A percentile compares a stretch with the other conserved stretches of the same genome.
Evolutionary conservation across 2,888 invertebrate species (phyloP).

Genomic region (Drosophila mayaguana): DNA sequence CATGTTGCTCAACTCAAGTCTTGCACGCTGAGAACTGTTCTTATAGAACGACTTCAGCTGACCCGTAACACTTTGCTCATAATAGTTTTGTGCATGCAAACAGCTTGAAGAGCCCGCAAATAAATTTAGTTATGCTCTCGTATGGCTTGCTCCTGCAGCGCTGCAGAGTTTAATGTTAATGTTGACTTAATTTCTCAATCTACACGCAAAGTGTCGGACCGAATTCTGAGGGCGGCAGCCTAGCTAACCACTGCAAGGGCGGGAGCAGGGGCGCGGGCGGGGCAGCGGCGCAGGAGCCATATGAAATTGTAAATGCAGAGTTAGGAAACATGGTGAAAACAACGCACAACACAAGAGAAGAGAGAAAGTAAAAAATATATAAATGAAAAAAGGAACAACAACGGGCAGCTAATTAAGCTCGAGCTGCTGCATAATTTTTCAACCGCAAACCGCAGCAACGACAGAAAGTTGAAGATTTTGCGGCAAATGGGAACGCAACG

Average conservation of each 20-base stretch:
- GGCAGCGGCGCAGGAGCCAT: conserved; percentile 3
- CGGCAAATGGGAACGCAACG: conserved; percentile 6
- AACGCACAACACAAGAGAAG: background rate
- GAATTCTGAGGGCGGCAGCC: background rate
- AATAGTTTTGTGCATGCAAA: background rate
- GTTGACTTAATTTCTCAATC: conserved; percentile 55
- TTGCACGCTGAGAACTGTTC: too few species aligned
- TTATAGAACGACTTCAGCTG: background rate
- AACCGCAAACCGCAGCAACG: conserved; percentile 33
- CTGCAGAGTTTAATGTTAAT: conserved; percentile 37
- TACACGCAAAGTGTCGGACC: conserved; percentile 39
- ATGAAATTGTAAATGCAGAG: conserved; percentile 23
- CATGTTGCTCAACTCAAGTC: too few species aligned
- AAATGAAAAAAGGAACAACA: conserved; percentile 9
- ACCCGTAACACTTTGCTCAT: background rate
- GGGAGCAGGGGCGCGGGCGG: too few species aligned
- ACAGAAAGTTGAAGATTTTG: conserved; percentile 24
- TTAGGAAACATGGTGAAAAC: conserved; percentile 18
- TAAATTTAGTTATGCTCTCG: conserved; percentile 23
- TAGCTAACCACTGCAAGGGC: background rate
- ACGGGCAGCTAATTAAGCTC: conserved; percentile 43
- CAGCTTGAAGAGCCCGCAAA: conserved; percentile 1
- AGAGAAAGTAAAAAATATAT: background rate
- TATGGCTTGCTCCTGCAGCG: conserved; percentile 11
- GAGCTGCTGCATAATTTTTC: conserved; percentile 54